phyloP scores from a whole-genome alignment of 2,888 invertebrate species.

The Hypsopygia costalis region DNA sequence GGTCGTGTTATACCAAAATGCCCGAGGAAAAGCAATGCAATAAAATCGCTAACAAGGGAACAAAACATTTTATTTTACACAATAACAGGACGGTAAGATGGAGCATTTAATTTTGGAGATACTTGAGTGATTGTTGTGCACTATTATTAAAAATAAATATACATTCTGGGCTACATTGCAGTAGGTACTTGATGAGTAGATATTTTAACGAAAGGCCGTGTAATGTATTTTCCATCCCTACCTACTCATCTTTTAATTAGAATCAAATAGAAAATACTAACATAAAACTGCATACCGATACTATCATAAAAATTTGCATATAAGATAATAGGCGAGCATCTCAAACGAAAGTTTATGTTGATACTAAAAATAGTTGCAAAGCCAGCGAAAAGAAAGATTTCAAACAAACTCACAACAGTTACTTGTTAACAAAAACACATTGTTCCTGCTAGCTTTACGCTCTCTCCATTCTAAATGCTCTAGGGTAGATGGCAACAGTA shows the following conservation, averaged over 20 bases:
- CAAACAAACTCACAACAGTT: not conserved
- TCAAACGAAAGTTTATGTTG: no score
- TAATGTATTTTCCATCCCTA: no score
- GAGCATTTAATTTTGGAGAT: not conserved
- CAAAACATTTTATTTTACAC: conserved; percentile 35
- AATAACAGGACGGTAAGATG: conserved; percentile 28
- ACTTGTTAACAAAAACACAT: not conserved
- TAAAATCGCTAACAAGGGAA: conserved; percentile 21
- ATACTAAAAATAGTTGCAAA: not conserved
- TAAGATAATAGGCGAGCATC: no score
- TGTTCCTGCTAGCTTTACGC: not conserved
- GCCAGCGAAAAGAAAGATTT: not conserved
- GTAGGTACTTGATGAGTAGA: no score
- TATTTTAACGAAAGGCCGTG: no score
- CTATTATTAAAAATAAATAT: no score
- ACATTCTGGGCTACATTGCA: no score
- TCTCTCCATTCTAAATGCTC: not conserved
- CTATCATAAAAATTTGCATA: no score
- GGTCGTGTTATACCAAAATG: not conserved
- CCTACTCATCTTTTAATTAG: no score
- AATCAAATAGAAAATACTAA: no score
- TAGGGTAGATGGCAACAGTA: conserved; percentile 19
- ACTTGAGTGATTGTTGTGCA: not conserved
- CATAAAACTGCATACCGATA: no score
- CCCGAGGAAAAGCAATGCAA: not conserved